Conservation (phyloP, 2,113 vertebrate species). For the Chauna torquata region DNA sequence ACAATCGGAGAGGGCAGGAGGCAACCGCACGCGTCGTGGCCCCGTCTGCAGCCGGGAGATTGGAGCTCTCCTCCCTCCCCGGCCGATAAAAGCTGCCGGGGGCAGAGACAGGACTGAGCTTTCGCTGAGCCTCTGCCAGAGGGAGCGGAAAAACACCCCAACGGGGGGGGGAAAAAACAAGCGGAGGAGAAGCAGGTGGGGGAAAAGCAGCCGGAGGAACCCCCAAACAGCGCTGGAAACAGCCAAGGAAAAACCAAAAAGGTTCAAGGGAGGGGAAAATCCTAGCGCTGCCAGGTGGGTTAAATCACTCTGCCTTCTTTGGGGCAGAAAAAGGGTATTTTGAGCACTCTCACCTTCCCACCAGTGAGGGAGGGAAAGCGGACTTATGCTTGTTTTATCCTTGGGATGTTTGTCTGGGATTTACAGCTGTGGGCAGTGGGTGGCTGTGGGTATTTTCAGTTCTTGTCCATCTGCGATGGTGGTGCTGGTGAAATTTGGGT, state of each 20-base stretch:
- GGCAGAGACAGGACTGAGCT: background rate
- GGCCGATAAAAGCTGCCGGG: background rate
- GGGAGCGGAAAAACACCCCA: background rate
- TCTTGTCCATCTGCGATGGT: accelerated
- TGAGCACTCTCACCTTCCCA: background rate
- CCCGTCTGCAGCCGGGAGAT: background rate
- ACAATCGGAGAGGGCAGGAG: background rate
- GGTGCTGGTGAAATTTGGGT: background rate
- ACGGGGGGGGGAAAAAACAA: background rate
- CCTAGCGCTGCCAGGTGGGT: background rate
- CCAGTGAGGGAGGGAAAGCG: background rate
- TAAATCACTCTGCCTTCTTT: background rate
- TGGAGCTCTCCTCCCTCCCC: background rate
- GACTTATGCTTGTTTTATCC: background rate
- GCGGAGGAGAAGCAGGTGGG: background rate
- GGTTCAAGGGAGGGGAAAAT: background rate
- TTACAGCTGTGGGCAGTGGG: background rate
- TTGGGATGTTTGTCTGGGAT: accelerated
- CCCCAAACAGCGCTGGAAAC: accelerated
- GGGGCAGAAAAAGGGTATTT: accelerated
- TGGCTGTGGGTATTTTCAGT: background rate
- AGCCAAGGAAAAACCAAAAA: background rate
- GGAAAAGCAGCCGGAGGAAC: background rate
- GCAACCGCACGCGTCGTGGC: accelerated
- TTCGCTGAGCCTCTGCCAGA: background rate